Percentiles rank a stretch among this genome's conserved stretches.
Conservation (phyloP, 1,140 invertebrate genomes). For the Panagrolaimus sp. region DNA sequence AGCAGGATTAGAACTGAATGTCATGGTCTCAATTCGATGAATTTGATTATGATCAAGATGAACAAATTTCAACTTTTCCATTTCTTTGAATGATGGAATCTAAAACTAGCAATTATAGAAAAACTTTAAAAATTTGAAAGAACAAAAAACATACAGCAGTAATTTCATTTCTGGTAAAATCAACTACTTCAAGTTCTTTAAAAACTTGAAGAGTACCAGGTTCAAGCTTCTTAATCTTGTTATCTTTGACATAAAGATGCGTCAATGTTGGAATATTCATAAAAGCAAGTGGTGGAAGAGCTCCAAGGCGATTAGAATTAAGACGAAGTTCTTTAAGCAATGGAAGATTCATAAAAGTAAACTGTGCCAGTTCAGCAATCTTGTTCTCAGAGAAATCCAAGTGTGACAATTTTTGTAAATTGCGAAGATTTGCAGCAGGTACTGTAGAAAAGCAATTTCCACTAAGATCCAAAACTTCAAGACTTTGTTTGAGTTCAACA, state of each 20-base stretch:
- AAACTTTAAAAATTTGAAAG: neutral
- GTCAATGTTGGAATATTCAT: conserved; percentile 53
- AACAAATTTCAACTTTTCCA: conserved; percentile 41
- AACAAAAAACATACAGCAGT: conserved; percentile 22
- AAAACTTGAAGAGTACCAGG: conserved; percentile 37
- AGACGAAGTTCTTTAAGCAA: conserved; percentile 47
- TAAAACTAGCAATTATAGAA: conserved; percentile 14
- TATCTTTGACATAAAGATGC: conserved; percentile 45
- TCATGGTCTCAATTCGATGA: conserved; percentile 44
- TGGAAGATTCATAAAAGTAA: conserved; percentile 57
- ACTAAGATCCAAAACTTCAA: conserved; percentile 50
- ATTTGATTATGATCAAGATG: conserved; percentile 47
- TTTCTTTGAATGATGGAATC: conserved; percentile 52
- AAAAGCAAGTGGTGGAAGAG: conserved; percentile 50
- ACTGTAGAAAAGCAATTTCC: conserved; percentile 41
- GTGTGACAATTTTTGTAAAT: conserved; percentile 35
- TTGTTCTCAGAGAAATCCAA: conserved; percentile 46
- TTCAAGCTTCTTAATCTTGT: conserved; percentile 36
- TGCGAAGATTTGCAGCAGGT: conserved; percentile 48
- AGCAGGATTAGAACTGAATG: conserved; percentile 49
- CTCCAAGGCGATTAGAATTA: conserved; percentile 37
- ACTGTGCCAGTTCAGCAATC: conserved; percentile 44
- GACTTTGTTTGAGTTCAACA: conserved; percentile 33
- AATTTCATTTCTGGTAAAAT: conserved; percentile 33
- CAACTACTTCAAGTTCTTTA: conserved; percentile 37